Base-by-base conservation (phyloP, 2,113 vertebrate species). In the Plotosus lineatus region DNA sequence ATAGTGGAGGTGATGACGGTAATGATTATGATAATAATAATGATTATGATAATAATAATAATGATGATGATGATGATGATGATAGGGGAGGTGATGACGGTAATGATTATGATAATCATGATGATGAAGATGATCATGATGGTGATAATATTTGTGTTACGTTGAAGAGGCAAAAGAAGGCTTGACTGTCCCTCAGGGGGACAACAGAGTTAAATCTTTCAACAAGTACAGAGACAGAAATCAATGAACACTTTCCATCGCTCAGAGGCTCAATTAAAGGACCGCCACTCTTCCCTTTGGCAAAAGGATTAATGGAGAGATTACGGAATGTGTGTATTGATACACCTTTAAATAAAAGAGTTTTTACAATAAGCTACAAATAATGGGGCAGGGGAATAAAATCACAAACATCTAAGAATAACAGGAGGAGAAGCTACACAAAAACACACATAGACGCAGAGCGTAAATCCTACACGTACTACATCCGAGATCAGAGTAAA, bases 171-270 rank as follows among this genome's bases (percentile, higher is more conserved):
- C n/a, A 31, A 77, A 28, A 44, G 21, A 69, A 65, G n/a, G n/a
- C n/a, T n/a, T n/a, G n/a, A n/a, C n/a, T n/a, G n/a, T n/a, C n/a
- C n/a, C n/a, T n/a, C n/a, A n/a, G n/a, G n/a, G n/a, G n/a, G n/a
- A n/a, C n/a, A n/a, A n/a, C n/a, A n/a, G n/a, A 80, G 77, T 63
- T 60, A 40, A 65, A 36, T 21, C 48, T 60, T 75, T 60, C 75
- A 68, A 77, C 82, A 44, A 55, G 44, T 60, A 44, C 33, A 10
- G 4, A 63, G 55, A 77, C 9, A 28, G 78, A 80, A 84, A 80
- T 84, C 65, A 63, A 80, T 80, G 44, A 36, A 80, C 83, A 55
- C 75, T 80, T 84, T 75, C 69, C 73, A 84, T 80, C 60, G 55
- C 61, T 69, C 55, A n/a, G 33, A 58, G 63, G 51, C n/a, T 68